These are phyloP conservation scores for Hippocampus abdominalis DNA, from an alignment of 2,113 vertebrate species.

Conservation along the genomic window DNA sequence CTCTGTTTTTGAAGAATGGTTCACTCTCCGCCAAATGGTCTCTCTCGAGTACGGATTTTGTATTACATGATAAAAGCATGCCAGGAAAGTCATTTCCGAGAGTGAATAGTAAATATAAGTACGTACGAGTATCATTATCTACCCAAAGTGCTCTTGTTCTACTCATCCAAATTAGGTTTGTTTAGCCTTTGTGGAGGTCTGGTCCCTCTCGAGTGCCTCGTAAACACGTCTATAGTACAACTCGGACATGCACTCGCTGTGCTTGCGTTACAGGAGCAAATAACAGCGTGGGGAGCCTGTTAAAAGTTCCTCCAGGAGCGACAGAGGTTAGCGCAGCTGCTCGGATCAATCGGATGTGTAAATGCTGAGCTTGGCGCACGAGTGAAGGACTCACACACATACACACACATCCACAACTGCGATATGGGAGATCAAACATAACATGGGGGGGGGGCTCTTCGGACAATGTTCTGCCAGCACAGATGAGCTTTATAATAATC, in stretches of 20 bases:
- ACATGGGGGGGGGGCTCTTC: slow-evolving; percentile 14
- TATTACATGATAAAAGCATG: not conserved
- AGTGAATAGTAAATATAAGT: not conserved
- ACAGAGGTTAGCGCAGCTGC: slow-evolving; percentile 24
- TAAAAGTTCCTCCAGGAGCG: slow-evolving; percentile 21
- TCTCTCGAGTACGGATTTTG: not conserved
- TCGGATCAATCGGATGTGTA: slow-evolving; percentile 48
- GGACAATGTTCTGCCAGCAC: slow-evolving; percentile 35
- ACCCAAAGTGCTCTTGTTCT: not conserved
- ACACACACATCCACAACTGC: slow-evolving; percentile 20
- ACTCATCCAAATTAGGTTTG: not conserved
- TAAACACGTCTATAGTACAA: not conserved
- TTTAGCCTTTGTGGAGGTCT: not conserved
- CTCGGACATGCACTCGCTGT: not conserved
- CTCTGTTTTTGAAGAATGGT: no score
- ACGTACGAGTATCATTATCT: not conserved
- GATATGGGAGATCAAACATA: slow-evolving; percentile 16
- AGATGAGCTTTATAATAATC: slow-evolving; percentile 37
- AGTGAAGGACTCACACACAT: slow-evolving; percentile 28
- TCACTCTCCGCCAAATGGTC: no score
- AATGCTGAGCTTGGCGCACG: slow-evolving; percentile 52
- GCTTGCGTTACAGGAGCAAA: not conserved
- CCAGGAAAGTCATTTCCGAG: not conserved
- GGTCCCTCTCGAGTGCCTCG: not conserved
- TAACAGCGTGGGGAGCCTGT: not conserved